Base-by-base conservation (phyloP, 2,113 vertebrate species). In the Osmerus mordax region DNA sequence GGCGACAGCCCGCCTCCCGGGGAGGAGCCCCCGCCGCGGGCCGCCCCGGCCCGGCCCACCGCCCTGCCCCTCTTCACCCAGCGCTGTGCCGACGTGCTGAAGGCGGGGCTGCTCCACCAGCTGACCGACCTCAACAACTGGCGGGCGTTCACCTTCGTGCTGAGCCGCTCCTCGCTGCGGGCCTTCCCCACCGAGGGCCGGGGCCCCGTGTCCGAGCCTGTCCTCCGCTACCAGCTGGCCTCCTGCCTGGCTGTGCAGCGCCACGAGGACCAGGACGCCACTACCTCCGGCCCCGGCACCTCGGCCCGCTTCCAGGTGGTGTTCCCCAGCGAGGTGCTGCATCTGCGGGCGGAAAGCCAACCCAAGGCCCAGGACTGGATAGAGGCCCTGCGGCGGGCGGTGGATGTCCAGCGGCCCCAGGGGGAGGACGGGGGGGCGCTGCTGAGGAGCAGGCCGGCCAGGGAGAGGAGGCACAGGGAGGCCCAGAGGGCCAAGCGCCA, bases 141-240 rank as follows among this genome's bases (percentile, higher is more conserved):
- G 96, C 93, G 94, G 70, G 89, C 96, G 3, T 97, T 96, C 81
- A 95, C 94, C 0, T 99, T 98, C 75, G 94, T 99, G 56, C 90
- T 99, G 79, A 96, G 91, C 72, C 89, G 87, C 60, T 92, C 94
- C 12, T 83, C 89, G 58, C 91, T 99, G 16, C 90, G 93, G 90
- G 96, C 94, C 2, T 99, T 96, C 81, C 94, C 94, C 2, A 94
- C 94, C 0, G 90, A 91, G 63, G 94, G 94, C 66, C 89, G 91
- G 16, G 92, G 95, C 0, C 91, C 95, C 0, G 96, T 96, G 73
- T 88, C 87, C 1, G 93, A 96, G 61, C 95, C 97, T 0, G 78
- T 96, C 72, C 88, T 94, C 56, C 94, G 93, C 81, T 94, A 94
- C 88, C 86, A 89, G 0, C 86, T 97, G 0, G 89, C 92, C 0